phyloP scores from a whole-genome alignment of 1,140 invertebrate species.

The Pseudobourletiella spinata region DNA sequence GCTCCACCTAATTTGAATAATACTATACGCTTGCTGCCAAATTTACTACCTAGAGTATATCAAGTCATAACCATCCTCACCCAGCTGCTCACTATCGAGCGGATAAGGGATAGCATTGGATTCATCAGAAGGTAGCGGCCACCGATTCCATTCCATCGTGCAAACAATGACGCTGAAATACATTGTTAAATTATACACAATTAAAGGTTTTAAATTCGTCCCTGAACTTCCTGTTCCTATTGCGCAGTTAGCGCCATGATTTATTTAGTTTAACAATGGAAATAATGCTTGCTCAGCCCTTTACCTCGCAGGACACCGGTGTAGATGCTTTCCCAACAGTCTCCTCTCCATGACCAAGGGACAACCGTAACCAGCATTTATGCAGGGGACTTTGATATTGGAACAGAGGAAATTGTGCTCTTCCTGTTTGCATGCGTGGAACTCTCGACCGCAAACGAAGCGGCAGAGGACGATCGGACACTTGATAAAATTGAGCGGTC shows the following conservation, averaged over 20 bases:
- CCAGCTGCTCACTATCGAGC: slow-evolving; percentile 19
- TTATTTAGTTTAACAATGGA: too few species aligned
- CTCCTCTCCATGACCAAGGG: background rate
- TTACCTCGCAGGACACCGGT: background rate
- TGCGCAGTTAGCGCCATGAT: too few species aligned
- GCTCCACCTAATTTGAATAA: too few species aligned
- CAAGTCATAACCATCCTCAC: too few species aligned
- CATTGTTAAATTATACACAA: background rate
- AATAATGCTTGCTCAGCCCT: too few species aligned
- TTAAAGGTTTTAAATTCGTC: too few species aligned
- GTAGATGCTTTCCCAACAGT: background rate
- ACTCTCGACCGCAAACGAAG: slow-evolving; percentile 14
- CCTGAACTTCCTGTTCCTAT: too few species aligned
- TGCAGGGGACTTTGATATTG: slow-evolving; percentile 26
- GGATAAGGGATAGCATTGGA: slow-evolving; percentile 12
- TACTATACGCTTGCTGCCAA: too few species aligned
- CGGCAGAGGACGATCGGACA: slow-evolving; percentile 26
- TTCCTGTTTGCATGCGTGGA: slow-evolving; percentile 25
- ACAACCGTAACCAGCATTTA: slow-evolving; percentile 23
- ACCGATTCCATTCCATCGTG: slow-evolving; percentile 33
- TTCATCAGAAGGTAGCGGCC: slow-evolving; percentile 16
- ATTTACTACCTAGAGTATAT: too few species aligned
- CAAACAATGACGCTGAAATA: slow-evolving; percentile 29
- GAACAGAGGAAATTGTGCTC: slow-evolving; percentile 30
- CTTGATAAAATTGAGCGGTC: background rate